phyloP scores from a whole-genome alignment of 2,888 invertebrate genomes.

The Nebria salina region DNA sequence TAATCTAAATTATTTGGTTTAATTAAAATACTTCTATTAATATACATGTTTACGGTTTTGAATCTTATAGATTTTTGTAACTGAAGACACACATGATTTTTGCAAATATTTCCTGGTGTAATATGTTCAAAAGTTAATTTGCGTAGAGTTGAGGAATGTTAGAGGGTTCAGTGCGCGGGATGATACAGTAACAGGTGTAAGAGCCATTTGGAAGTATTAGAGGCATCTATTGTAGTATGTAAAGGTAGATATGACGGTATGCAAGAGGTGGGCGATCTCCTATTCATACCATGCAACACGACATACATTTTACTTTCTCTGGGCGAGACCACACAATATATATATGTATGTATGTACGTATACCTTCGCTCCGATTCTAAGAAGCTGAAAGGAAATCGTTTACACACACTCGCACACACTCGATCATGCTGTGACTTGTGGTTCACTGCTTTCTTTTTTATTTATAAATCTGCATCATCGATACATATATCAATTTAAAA shows the following conservation, averaged over 20 bases:
- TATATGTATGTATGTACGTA: background rate
- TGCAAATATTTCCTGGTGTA: too few relatives aligned
- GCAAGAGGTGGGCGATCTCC: constrained; percentile 19
- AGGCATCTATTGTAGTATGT: constrained; percentile 8
- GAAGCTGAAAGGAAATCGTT: constrained; percentile 29
- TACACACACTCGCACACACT: background rate
- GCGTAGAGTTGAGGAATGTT: too few relatives aligned
- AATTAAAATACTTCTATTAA: background rate
- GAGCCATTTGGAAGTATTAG: background rate
- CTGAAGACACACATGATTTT: too few relatives aligned
- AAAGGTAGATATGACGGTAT: constrained; percentile 17
- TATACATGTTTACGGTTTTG: too few relatives aligned
- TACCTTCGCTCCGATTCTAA: constrained; percentile 33
- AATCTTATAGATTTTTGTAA: too few relatives aligned
- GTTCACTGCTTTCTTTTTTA: constrained; percentile 37
- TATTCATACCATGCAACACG: constrained; percentile 34
- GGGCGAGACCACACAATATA: constrained; percentile 24
- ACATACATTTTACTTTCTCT: constrained; percentile 43
- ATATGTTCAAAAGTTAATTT: background rate
- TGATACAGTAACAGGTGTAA: constrained; percentile 1
- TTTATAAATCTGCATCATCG: constrained; percentile 11
- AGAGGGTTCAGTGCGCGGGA: background rate
- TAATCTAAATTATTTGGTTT: too few relatives aligned
- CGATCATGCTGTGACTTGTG: constrained; percentile 1
- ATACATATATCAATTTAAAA: background rate